phyloP scores from a whole-genome alignment of 2,113 vertebrate species.

The Oreochromis spilurus region DNA sequence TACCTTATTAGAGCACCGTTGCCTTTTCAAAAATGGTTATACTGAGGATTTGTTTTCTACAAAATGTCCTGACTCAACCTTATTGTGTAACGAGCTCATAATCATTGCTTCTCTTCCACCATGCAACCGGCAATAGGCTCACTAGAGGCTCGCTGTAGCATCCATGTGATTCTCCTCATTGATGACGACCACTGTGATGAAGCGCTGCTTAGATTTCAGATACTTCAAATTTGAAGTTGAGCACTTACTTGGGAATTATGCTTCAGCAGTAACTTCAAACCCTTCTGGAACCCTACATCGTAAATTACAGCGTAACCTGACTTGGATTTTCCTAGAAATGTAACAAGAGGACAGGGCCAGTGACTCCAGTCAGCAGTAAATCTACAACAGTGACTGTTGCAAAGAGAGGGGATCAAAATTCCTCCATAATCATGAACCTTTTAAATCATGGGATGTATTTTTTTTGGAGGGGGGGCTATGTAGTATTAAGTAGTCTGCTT shows the following conservation, averaged over 20 bases:
- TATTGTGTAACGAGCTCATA: background rate
- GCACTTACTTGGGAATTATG: background rate
- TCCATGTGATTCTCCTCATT: background rate
- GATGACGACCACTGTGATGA: background rate
- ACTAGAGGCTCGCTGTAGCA: background rate
- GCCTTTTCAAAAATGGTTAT: background rate
- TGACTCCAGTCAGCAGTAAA: background rate
- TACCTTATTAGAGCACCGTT: background rate
- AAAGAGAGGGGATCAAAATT: background rate
- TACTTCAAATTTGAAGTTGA: background rate
- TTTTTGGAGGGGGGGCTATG: background rate
- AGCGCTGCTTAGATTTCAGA: background rate
- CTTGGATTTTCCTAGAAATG: background rate
- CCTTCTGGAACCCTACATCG: background rate
- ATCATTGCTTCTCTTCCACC: background rate
- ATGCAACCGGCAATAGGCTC: background rate
- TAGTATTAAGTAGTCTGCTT: background rate
- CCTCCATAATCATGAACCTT: background rate
- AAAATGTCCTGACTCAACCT: background rate
- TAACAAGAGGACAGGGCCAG: background rate
- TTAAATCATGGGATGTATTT: background rate
- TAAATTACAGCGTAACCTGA: background rate
- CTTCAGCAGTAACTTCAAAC: background rate
- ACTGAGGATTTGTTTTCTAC: background rate
- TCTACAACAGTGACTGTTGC: background rate